Base-by-base conservation (phyloP, 1,140 invertebrate species). In the Sipha flava region DNA sequence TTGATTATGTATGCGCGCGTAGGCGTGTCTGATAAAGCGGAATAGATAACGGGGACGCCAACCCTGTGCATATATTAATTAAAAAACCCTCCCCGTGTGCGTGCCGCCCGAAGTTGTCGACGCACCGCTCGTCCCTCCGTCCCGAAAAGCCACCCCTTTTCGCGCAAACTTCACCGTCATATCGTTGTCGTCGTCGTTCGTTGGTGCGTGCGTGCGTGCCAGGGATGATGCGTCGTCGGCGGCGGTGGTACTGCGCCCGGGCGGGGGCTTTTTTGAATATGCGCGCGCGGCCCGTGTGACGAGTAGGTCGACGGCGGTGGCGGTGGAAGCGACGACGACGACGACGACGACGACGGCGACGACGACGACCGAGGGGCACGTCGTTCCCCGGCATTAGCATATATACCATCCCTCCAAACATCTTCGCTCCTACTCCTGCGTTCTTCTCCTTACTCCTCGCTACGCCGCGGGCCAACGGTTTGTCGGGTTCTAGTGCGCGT, bases 191-290 rank as follows among this genome's bases (percentile, higher is more conserved):
- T 14, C 7, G 21, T 1, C 54, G 26, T 14, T 9, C 5, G 10
- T 10, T 43, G 40, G 23, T 2, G 37, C 23, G 12, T 26, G 23
- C 34, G 43, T 26, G 59, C 31, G 5, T 10, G 34, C 7, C 5
- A 59, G 29, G 29, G 34, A 37, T 16, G 29, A 2, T 26, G 23
- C 68, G 31, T 16, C 21, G n/a, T 18, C 14, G 18, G 12, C 23
- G 21, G 16, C 21, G 47, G 31, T 31, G 45, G 18, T 2, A 7
- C 68, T 3, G 68, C 37, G 21, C 49, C 45, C 72, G 72, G 72
- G 72, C 72, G 72, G 72, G 72, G 34, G 72, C 72, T 75, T 18
- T 75, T 75, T 75, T 75, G 72, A 75, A 75, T 75, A 75, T 75
- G 72, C 72, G 72, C 72, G 72, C 47, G 18, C 49, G 72, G n/a